Percentiles rank a stretch among this genome's conserved stretches.
phyloP scores from a whole-genome alignment of 2,888 invertebrate species.

The Chrysomela aeneicollis region DNA sequence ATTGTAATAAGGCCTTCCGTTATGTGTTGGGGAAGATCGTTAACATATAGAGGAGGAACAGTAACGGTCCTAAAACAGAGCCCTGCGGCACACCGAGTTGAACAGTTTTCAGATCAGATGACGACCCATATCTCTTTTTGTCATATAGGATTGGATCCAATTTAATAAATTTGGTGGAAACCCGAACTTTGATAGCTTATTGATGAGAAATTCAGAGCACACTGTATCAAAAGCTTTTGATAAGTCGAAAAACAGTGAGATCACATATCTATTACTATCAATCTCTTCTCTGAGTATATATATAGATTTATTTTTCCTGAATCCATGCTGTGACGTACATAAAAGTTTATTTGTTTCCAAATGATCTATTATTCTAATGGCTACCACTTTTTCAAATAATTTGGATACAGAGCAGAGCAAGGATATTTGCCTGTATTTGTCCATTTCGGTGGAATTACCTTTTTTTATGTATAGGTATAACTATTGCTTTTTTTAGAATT shows the following conservation, averaged over 20 bases:
- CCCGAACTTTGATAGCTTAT: neutral
- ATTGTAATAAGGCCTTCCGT: neutral
- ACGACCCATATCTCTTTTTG: slow-evolving; percentile 2
- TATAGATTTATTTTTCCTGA: neutral
- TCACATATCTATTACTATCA: slow-evolving; percentile 9
- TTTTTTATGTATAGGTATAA: slow-evolving; percentile 12
- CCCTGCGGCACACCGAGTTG: slow-evolving; percentile 5
- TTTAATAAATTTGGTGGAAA: slow-evolving; percentile 2
- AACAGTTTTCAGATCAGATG: slow-evolving; percentile 7
- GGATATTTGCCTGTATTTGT: slow-evolving; percentile 6
- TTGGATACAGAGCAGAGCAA: neutral
- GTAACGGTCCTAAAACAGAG: slow-evolving; percentile 4
- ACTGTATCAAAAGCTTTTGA: slow-evolving; percentile 13
- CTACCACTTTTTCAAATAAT: neutral
- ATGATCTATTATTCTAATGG: too few relatives aligned
- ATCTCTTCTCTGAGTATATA: neutral
- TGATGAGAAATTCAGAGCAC: slow-evolving; percentile 3
- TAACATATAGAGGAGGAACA: neutral
- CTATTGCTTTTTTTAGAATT: neutral
- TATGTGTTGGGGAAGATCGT: slow-evolving; percentile 8
- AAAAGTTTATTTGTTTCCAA: too few relatives aligned
- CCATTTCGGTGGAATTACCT: slow-evolving; percentile 12
- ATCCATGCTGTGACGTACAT: too few relatives aligned
- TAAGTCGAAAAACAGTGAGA: slow-evolving; percentile 4
- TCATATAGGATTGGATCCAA: slow-evolving; percentile 6